Base-by-base conservation (phyloP, 2,113 vertebrate species). In the Grallaria varia region DNA sequence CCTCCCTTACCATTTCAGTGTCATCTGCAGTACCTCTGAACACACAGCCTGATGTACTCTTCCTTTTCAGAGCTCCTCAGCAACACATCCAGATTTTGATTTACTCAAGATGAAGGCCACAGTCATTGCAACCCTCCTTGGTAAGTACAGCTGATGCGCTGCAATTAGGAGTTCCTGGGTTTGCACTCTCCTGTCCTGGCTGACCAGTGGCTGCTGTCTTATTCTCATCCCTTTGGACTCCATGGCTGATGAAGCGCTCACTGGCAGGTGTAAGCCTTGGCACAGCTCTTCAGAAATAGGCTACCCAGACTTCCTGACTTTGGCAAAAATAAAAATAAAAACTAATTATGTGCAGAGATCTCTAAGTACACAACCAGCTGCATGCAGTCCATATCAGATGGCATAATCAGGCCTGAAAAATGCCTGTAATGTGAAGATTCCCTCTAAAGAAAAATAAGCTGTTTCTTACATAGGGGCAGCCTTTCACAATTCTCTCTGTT, bases 81-180 rank as follows among this genome's bases (percentile, higher is more conserved):
- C 22, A 77, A 96, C 63, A 49, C 52, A 89, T 59, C 64, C 56
- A 88, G 90, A 75, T 81, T 86, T 93, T 76, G 42, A 37, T 96
- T 95, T 90, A 94, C 72, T 96, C 95, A 94, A 72, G 80, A 98
- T 98, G 98, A 98, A 98, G 96, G 77, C 93, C 92, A 97, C 94
- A 85, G 83, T 94, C 90, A 89, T 96, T 90, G 92, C 96, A 92
- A 64, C 93, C 91, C 82, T 98, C 77, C 97, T 98, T 75, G 97
- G 98, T 98, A 98, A 98, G 98, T 98, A 92, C 40, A 31, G 19
- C 1, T 44, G 50, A 58, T 30, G 27, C 31, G 40, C 31, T 95
- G 67, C 58, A 45, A 22, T 55, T 14, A 67, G 24, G 10, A 77
- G 44, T 39, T 52, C 8, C 5, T 27, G 33, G 25, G 8, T 84